Evolutionary conservation across 1,140 invertebrate genomes (phyloP).

Genomic region (Oppia nitens): DNA sequence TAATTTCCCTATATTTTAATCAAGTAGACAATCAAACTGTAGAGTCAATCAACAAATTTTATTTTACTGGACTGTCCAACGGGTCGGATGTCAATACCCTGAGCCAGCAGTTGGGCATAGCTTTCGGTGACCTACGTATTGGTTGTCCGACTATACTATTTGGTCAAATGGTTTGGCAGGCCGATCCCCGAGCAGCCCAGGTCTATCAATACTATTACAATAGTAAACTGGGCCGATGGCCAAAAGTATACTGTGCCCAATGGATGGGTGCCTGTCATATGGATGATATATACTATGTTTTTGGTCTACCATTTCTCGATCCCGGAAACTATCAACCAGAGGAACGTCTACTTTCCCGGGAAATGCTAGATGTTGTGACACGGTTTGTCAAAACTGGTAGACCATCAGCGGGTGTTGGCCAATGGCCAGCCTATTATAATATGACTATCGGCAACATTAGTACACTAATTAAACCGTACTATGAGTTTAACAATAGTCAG

Average conservation of each 20-base stretch:
- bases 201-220: conserved; percentile 1
- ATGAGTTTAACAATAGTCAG: too few relatives aligned
- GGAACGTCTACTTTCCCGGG: too few relatives aligned
- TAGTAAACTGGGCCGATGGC: background rate
- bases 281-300: background rate
- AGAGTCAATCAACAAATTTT: too few relatives aligned
- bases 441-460: too few relatives aligned
- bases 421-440: too few relatives aligned
- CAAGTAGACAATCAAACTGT: too few relatives aligned
- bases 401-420: too few relatives aligned
- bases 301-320: background rate
- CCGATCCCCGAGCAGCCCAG: background rate
- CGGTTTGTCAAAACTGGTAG: too few relatives aligned
- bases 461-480: too few relatives aligned
- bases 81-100: background rate
- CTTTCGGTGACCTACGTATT: background rate
- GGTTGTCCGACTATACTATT: background rate
- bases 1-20: too few relatives aligned
- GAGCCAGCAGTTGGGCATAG: background rate
- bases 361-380: too few relatives aligned
- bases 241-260: background rate
- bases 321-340: too few relatives aligned
- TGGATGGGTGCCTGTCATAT: background rate
- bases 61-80: background rate
- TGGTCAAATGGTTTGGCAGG: background rate